Conservation (phyloP, 2,888 invertebrate species). For the Seladonia tumulorum region DNA sequence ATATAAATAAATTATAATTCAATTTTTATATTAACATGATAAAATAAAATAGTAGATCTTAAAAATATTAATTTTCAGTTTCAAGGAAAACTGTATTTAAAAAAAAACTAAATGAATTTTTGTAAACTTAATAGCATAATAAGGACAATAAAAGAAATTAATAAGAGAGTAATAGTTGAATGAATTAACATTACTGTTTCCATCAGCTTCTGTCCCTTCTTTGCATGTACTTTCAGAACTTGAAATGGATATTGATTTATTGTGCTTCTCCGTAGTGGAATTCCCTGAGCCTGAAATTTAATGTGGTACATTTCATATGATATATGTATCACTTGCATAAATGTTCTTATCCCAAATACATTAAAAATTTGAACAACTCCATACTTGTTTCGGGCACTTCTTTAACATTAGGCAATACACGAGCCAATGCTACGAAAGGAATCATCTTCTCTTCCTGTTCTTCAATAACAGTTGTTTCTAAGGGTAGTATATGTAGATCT, state of each 20-base stretch:
- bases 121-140: background rate
- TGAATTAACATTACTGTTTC: slow-evolving; percentile 28
- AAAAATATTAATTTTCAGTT: background rate
- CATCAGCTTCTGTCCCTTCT: background rate
- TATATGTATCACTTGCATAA: no score
- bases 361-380: no score
- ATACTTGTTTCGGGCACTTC: slow-evolving; percentile 43
- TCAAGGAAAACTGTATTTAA: background rate
- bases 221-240: background rate
- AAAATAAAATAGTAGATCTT: background rate
- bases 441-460: slow-evolving; percentile 62
- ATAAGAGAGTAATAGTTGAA: background rate
- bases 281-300: background rate
- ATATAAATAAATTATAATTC: slow-evolving; percentile 24
- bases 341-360: no score
- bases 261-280: background rate
- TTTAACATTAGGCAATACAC: slow-evolving; percentile 30
- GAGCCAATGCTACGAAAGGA: slow-evolving; percentile 37
- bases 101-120: background rate
- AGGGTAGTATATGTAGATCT: slow-evolving; percentile 69
- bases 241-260: background rate
- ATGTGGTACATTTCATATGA: background rate
- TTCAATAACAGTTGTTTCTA: slow-evolving; percentile 71
- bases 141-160: background rate
- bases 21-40: background rate